Conservation (phyloP, 2,888 invertebrate species). For the Melanostoma scalare region DNA sequence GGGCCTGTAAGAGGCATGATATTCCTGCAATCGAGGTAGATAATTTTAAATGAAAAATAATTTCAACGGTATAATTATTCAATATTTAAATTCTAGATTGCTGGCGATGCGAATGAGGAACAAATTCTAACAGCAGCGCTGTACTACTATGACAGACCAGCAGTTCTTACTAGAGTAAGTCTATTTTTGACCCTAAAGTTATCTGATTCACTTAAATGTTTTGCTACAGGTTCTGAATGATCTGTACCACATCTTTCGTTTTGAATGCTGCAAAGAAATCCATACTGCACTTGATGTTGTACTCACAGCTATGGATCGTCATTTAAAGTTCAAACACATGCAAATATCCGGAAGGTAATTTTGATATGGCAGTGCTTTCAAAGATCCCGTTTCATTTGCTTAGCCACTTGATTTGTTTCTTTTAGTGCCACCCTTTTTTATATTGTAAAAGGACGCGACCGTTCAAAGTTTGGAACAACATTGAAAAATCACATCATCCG, state of each 20-base stretch:
- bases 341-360: conserved; percentile 94
- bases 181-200: not conserved
- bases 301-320: conserved; percentile 94
- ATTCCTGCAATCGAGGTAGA: conserved; percentile 94
- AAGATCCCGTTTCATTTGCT: too few relatives aligned
- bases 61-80: not conserved
- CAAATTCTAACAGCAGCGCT: conserved; percentile 93
- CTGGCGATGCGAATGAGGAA: conserved; percentile 94
- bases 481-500: conserved; percentile 91
- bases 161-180: conserved; percentile 85
- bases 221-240: conserved; percentile 91
- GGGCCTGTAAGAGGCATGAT: conserved; percentile 94
- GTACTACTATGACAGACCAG: conserved; percentile 92
- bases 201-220: not conserved
- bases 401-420: conserved; percentile 60
- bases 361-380: too few relatives aligned
- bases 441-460: conserved; percentile 94
- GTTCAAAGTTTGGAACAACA: conserved; percentile 87
- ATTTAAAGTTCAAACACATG: conserved; percentile 93
- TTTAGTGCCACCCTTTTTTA: conserved; percentile 96
- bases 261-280: conserved; percentile 90
- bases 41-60: conserved; percentile 44
- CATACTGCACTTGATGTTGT: conserved; percentile 91
- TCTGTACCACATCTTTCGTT: conserved; percentile 92
- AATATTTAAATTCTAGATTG: conserved; percentile 84